These are phyloP conservation scores for Agapostemon virescens DNA, from an alignment of 2,888 invertebrate genomes.

Conservation along the genomic window DNA sequence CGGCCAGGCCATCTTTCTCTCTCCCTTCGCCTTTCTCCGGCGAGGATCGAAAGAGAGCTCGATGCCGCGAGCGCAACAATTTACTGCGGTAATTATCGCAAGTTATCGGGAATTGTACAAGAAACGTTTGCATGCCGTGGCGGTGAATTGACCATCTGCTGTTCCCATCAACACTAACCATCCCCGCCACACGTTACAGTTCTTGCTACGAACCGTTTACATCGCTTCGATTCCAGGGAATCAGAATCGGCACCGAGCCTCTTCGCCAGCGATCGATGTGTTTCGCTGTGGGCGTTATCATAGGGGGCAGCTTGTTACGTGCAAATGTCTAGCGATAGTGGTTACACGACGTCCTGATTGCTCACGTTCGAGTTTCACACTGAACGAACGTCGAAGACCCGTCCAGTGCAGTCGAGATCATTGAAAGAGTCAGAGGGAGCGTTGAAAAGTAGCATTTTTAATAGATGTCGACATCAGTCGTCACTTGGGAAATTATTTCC, in stretches of 20 bases:
- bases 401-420: too few species aligned
- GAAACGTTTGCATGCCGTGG: constrained; percentile 43
- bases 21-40: neutral
- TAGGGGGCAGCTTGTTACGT: neutral
- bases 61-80: constrained; percentile 39
- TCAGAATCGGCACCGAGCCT: constrained; percentile 20
- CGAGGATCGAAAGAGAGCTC: neutral
- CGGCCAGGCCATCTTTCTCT: neutral
- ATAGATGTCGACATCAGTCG: too few species aligned
- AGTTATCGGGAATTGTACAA: constrained; percentile 57
- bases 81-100: constrained; percentile 55
- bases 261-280: neutral
- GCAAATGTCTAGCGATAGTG: neutral
- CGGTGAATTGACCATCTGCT: constrained; percentile 42
- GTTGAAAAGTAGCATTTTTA: too few species aligned
- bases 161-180: constrained; percentile 34
- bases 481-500: too few species aligned
- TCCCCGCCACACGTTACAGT: constrained; percentile 45
- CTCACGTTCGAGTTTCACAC: neutral
- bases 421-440: too few species aligned
- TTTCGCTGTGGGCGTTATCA: neutral
- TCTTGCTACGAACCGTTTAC: constrained; percentile 18
- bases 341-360: constrained; percentile 3
- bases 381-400: too few species aligned
- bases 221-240: constrained; percentile 26